Conservation (phyloP, 2,888 invertebrate species). For the Spialia ferax region DNA sequence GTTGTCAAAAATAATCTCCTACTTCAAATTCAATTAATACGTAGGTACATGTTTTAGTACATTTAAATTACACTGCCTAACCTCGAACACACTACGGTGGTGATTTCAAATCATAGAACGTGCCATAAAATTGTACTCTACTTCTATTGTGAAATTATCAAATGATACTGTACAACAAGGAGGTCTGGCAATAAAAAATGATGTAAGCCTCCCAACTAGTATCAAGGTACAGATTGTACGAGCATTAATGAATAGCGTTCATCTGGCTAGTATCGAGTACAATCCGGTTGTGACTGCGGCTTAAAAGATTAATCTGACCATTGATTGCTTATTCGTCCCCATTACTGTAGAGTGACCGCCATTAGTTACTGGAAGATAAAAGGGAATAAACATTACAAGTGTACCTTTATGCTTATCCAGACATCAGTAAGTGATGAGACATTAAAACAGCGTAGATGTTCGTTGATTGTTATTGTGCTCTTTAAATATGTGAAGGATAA, state of each 20-base stretch:
- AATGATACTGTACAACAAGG: background rate
- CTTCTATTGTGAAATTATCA: background rate
- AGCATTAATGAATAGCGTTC: slow-evolving; percentile 22
- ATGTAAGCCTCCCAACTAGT: slow-evolving; percentile 7
- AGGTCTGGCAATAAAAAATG: slow-evolving; percentile 13
- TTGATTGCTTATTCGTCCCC: slow-evolving; percentile 18
- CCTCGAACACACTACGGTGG: background rate
- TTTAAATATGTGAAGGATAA: slow-evolving; percentile 3
- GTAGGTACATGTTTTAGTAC: no score
- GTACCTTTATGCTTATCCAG: slow-evolving; percentile 2
- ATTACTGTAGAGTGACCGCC: slow-evolving; percentile 2
- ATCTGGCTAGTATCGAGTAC: slow-evolving; percentile 23
- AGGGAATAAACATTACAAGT: slow-evolving; percentile 9
- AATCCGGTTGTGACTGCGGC: slow-evolving; percentile 24
- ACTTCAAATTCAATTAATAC: no score
- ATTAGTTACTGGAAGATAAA: slow-evolving; percentile 11
- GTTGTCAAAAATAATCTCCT: no score
- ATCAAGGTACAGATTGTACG: slow-evolving; percentile 21
- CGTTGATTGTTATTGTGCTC: slow-evolving; percentile 4
- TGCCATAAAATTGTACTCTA: background rate
- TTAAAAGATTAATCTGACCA: slow-evolving; percentile 21
- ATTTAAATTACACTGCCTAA: background rate
- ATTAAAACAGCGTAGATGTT: background rate
- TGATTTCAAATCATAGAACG: background rate
- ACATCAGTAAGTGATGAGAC: background rate